Evolutionary conservation across 2,797 vertebrate genomes (phyloP), one percentile per base, ranked within the genome.

Genomic region (Potorous gilbertii): DNA sequence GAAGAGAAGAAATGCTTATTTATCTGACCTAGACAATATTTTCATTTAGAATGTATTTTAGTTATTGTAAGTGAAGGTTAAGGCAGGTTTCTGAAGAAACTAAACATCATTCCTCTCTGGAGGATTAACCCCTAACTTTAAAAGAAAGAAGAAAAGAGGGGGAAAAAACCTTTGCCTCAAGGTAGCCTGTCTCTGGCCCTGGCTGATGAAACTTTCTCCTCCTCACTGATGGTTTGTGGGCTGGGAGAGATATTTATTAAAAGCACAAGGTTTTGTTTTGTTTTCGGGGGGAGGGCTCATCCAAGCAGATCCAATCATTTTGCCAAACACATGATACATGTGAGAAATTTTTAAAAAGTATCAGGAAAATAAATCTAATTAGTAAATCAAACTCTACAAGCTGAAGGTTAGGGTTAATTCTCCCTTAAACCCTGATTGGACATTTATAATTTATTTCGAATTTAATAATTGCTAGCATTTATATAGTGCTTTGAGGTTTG

Each of bases 41-140:
- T 98, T 97, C 97, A 97, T 98, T 98, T 98, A 98, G 97, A 98
- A 98, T 97, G 97, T 96, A 96, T 98, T 98, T 98, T 97, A 97
- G 98, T 98, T 98, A 97, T 98, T 97, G 97, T 98, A 96, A 94
- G 95, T 97, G 97, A 97, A 97, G 96, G 96, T 98, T 97, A 97
- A 98, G 98, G 96, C 98, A 98, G 92, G 96, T 97, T 98, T 96
- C 98, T 97, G 97, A 97, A 98, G 96, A 98, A 97, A 98, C 97
- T 97, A 98, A 98, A 96, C 96, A 94, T 97, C 95, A 97, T 93
- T 93, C 95, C 97, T 96, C 96, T 97, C 96, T 95, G 96, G 96
- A 97, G 97, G 97, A 98, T 98, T 97, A 98, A 98, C 97, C 97
- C 95, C 96, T 97, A 97, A 98, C 95, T 92, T 92, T 54, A 18